Conservation (phyloP, 2,113 vertebrate species). For the Gymnorhina tibicen region DNA sequence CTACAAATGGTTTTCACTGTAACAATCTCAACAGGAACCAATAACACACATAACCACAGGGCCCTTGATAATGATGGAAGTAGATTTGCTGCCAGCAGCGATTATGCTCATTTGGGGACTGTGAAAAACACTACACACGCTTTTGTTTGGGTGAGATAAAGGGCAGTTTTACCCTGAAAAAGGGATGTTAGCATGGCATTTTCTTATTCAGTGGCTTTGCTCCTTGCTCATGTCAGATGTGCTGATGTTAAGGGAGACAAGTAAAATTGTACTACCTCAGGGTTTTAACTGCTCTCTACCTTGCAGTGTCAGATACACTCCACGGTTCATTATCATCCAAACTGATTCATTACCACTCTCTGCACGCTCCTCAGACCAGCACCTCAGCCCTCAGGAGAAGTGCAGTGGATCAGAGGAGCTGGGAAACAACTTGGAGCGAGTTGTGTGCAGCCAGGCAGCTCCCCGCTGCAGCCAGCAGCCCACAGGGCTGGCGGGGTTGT, state of each 20-base stretch:
- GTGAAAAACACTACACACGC: background rate
- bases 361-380: background rate
- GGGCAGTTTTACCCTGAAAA: background rate
- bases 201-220: background rate
- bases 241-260: background rate
- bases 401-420: background rate
- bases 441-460: background rate
- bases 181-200: background rate
- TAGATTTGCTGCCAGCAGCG: background rate
- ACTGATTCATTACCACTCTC: background rate
- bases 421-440: background rate
- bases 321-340: background rate
- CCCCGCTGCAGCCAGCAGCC: background rate
- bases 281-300: background rate
- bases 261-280: background rate
- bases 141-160: background rate
- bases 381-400: background rate
- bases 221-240: background rate
- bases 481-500: accelerated
- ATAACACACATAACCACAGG: background rate
- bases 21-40: conserved; percentile 30
- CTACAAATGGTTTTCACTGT: background rate
- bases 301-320: background rate
- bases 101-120: background rate
- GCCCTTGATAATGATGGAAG: conserved; percentile 18